A percentile compares a stretch with the other conserved stretches of the same genome.
Conservation (phyloP, 2,797 vertebrate species). For the Phrynocephalus guinanensis region DNA sequence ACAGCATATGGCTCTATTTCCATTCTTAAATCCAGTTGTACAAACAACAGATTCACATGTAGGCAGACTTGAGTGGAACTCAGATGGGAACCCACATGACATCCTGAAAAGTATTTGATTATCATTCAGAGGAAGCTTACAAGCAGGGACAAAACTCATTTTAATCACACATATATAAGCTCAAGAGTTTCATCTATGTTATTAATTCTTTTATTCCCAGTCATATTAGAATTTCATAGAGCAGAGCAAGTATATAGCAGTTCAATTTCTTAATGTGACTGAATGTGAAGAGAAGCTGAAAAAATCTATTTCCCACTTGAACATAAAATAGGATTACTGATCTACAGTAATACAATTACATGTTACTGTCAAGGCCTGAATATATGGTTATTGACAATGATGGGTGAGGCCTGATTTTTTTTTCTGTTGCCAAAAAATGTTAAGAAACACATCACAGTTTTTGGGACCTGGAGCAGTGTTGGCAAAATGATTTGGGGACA, state of each 20-base stretch:
- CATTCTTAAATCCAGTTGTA: neutral
- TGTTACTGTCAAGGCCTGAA: neutral
- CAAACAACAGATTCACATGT: neutral
- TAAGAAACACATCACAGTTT: neutral
- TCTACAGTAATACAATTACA: neutral
- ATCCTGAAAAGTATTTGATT: neutral
- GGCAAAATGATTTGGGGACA: neutral
- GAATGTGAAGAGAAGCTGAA: conserved; percentile 4
- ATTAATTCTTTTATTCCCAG: neutral
- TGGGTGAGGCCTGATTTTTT: conserved; percentile 1
- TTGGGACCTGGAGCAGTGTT: neutral
- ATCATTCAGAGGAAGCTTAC: neutral
- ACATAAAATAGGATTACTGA: neutral
- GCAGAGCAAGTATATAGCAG: neutral
- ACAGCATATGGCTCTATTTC: neutral
- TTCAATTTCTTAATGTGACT: neutral
- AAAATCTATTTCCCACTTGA: neutral
- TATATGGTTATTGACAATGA: neutral
- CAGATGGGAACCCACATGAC: neutral
- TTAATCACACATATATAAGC: neutral
- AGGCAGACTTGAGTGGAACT: neutral
- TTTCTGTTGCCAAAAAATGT: neutral
- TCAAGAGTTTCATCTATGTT: too few species aligned
- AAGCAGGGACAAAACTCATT: neutral
- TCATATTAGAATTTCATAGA: conserved; percentile 1